Evolutionary conservation across 1,140 invertebrate genomes (phyloP), one percentile per base, ranked within the genome.

Genomic region (Andrena cerasifolii): DNA sequence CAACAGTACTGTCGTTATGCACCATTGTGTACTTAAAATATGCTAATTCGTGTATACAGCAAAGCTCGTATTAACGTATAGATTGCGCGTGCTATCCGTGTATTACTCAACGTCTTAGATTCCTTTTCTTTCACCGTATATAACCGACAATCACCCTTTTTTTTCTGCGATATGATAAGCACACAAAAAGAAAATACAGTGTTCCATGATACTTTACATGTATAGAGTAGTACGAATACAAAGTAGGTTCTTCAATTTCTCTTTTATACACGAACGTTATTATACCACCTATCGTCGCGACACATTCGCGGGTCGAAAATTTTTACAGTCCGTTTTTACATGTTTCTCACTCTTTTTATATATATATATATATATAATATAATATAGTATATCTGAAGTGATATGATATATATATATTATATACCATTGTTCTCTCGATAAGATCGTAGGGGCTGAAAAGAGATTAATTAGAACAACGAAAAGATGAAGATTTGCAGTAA

Each of bases 151-250:
- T 76, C 74, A 66, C 68, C n/a, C n/a, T n/a, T 81, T 86, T 87
- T 81, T 70, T 83, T 85, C 86, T 84, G 87, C 87, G 79, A 89
- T 86, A 90, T 84, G 86, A 89, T 81, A 89, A 88, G 82, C 85
- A 88, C 84, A 89, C 83, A 83, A 70, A 80, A 87, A 90, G 81
- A 87, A 84, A 86, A 85, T 82, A 90, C 68, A 88, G 80, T 82
- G 82, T 82, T 85, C 75, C 80, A 80, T 78, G 83, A 84, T 81
- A 87, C 86, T 84, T 87, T 86, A 86, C 83, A 80, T 89, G n/a
- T n/a, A 80, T 79, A 87, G 80, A 87, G 62, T 82, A 88, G 72
- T 66, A 79, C 83, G 45, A 86, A 73, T 81, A 82, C 47, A n/a
- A n/a, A 82, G 79, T 74, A 68, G 18, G 80, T 68, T 80, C 58